Conservation (phyloP, 2,113 vertebrate species). For the Dicentrarchus labrax region DNA sequence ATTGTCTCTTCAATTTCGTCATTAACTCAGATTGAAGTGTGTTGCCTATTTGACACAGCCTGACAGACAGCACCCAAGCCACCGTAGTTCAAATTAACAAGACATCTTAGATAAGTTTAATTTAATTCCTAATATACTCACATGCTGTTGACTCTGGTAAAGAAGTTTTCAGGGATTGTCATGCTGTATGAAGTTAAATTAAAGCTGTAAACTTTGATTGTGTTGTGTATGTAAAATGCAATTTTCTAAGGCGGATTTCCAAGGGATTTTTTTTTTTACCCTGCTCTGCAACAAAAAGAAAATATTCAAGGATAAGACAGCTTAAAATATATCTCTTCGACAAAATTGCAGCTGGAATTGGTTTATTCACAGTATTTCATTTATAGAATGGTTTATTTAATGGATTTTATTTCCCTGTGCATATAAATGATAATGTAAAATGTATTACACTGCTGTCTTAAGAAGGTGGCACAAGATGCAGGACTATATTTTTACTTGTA, state of each 20-base stretch:
- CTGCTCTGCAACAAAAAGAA: constrained; percentile 10
- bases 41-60: background rate
- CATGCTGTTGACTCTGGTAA: constrained; percentile 29
- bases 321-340: constrained; percentile 17
- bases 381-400: constrained; percentile 11
- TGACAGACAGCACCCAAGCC: background rate
- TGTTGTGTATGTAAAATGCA: constrained; percentile 24
- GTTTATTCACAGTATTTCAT: constrained; percentile 19
- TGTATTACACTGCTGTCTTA: background rate
- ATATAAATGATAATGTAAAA: constrained; percentile 12
- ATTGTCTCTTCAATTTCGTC: constrained; percentile 4
- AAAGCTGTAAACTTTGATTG: constrained; percentile 34
- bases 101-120: constrained; percentile 4
- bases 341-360: constrained; percentile 28
- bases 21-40: constrained; percentile 1
- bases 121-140: background rate
- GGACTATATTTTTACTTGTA: background rate
- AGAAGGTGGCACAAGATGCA: background rate
- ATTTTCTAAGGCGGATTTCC: constrained; percentile 23
- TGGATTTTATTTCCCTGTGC: constrained; percentile 7
- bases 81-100: constrained; percentile 11
- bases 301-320: constrained; percentile 12
- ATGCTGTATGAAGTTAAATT: constrained; percentile 24
- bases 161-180: constrained; percentile 4
- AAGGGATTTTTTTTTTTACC: constrained; percentile 9